Evolutionary conservation across 2,888 invertebrate species (phyloP).

Genomic region (Geotrupes spiniger): DNA sequence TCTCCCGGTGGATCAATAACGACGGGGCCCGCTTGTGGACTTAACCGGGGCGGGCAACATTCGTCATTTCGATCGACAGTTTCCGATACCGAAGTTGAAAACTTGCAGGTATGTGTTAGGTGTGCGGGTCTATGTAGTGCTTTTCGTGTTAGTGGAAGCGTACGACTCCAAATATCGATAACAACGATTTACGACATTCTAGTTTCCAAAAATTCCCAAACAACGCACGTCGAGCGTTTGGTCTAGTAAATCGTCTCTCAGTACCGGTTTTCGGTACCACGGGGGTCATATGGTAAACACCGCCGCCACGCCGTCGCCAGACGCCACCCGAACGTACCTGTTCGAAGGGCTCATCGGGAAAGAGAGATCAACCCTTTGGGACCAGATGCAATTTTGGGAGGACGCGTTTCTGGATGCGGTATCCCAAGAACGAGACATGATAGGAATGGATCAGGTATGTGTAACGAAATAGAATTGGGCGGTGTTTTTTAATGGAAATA

Average conservation of each 20-base stretch:
- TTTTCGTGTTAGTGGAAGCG: conserved; percentile 13
- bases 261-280: conserved; percentile 83
- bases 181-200: conserved; percentile 33
- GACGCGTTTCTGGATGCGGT: conserved; percentile 98
- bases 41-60: conserved; percentile 67
- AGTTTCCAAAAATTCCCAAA: conserved; percentile 71
- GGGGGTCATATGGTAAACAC: conserved; percentile 82
- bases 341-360: conserved; percentile 85
- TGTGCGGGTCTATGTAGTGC: too few relatives aligned
- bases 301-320: conserved; percentile 85
- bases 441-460: conserved; percentile 93
- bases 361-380: conserved; percentile 89
- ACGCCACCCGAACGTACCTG: conserved; percentile 83
- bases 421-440: conserved; percentile 95
- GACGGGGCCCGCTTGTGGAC: conserved; percentile 68
- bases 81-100: conserved; percentile 91
- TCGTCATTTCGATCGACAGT: conserved; percentile 85
- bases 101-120: conserved; percentile 77
- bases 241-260: conserved; percentile 87
- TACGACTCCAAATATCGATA: too few relatives aligned
- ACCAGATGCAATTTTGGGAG: conserved; percentile 99
- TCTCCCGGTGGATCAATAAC: conserved; percentile 74
- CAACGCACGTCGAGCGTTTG: conserved; percentile 85
- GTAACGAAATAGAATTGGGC: too few relatives aligned
- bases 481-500: too few relatives aligned